Percentiles rank a stretch among this genome's conserved stretches.
Evolutionary conservation across 2,888 invertebrate species (phyloP).

Genomic region (Thecophora atra): DNA sequence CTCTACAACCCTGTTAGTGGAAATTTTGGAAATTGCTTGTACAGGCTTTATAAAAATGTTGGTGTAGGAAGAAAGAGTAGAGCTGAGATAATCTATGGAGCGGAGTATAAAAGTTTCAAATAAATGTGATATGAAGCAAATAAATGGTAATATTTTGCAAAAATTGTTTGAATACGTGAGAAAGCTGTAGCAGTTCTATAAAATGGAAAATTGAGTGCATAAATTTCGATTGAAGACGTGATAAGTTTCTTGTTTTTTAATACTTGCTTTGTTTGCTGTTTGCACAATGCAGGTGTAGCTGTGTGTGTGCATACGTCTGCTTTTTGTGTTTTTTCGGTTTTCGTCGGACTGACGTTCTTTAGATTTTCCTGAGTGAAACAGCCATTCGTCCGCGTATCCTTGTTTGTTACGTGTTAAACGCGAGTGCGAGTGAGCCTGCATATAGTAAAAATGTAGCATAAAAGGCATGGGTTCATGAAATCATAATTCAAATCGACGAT

Average conservation of each 20-base stretch:
- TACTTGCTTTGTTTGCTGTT: constrained; percentile 19
- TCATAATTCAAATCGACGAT: not conserved
- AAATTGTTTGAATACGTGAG: too few species aligned
- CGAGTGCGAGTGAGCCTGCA: not conserved
- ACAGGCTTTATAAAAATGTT: not conserved
- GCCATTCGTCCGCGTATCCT: constrained; percentile 21
- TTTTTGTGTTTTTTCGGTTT: too few species aligned
- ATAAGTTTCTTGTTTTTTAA: constrained; percentile 2
- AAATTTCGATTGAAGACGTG: not conserved
- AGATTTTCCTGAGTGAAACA: too few species aligned
- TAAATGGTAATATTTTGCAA: not conserved
- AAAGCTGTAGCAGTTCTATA: too few species aligned
- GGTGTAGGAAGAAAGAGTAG: too few species aligned
- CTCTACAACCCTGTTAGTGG: too few species aligned
- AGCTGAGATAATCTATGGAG: too few species aligned
- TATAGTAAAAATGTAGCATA: not conserved
- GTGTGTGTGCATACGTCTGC: not conserved
- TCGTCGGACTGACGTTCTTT: too few species aligned
- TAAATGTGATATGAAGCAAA: not conserved
- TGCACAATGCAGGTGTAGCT: not conserved
- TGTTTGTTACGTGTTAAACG: too few species aligned
- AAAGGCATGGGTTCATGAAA: not conserved
- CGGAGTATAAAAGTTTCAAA: too few species aligned
- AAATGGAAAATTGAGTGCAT: too few species aligned
- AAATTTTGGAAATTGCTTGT: not conserved